Conservation (phyloP, 92 coral and sea anemone genomes). For the Montipora capitata region DNA sequence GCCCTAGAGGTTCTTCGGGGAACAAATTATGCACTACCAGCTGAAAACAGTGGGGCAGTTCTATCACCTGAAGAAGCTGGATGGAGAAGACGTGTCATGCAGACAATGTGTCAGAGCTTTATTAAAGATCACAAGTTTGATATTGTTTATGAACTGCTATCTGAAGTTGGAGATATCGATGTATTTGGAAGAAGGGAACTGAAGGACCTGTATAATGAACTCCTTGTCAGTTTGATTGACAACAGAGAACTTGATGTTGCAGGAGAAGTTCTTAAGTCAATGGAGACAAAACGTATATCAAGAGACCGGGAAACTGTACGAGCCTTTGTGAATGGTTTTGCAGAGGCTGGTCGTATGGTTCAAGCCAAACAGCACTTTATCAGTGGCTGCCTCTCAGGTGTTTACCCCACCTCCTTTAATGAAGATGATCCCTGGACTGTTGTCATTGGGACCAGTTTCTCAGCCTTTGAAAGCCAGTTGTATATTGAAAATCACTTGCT, state of each 20-base stretch:
- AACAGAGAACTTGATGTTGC: slow-evolving; percentile 72
- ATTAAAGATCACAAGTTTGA: slow-evolving; percentile 40
- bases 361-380: slow-evolving; percentile 75
- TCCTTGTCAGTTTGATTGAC: slow-evolving; percentile 64
- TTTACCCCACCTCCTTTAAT: slow-evolving; percentile 67
- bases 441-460: slow-evolving; percentile 68
- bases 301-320: slow-evolving; percentile 73
- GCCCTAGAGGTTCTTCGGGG: slow-evolving; percentile 85
- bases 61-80: slow-evolving; percentile 70
- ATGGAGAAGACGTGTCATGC: slow-evolving; percentile 64
- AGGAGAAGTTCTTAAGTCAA: slow-evolving; percentile 42
- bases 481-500: slow-evolving; percentile 82
- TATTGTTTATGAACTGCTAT: slow-evolving; percentile 67
- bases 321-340: slow-evolving; percentile 80
- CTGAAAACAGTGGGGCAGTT: slow-evolving; percentile 13
- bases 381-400: slow-evolving; percentile 76
- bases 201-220: slow-evolving; percentile 70
- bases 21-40: slow-evolving; percentile 71
- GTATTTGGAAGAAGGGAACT: slow-evolving; percentile 61
- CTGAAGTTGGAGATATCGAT: slow-evolving; percentile 74
- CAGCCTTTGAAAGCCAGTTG: slow-evolving; percentile 81
- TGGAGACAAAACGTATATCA: slow-evolving; percentile 72
- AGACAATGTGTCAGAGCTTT: slow-evolving; percentile 58
- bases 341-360: slow-evolving; percentile 50
- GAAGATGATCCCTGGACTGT: slow-evolving; percentile 74